Base-by-base conservation (phyloP, 2,113 vertebrate genomes). In the Paradoxurus hermaphroditus region DNA sequence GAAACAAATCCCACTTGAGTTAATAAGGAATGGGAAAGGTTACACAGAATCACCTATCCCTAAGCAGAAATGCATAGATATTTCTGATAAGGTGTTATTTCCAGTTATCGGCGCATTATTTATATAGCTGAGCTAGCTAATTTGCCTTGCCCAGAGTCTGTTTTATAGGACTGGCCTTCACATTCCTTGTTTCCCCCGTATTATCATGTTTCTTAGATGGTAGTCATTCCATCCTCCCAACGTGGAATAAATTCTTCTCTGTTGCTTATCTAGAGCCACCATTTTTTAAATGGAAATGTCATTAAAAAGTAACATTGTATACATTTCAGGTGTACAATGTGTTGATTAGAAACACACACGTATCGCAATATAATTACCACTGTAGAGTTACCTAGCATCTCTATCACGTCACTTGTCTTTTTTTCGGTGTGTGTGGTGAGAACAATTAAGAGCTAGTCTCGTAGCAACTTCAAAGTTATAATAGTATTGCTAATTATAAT, bases 1-100 rank as follows among this genome's bases (percentile, higher is more conserved):
- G 59, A 96, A 94, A 78, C 68, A 73, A 87, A 95, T 91, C 86
- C 31, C 62, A 56, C 77, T 93, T 27, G 41, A 68, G 49, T 75
- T 78, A 67, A 29, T 65, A 51, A 46, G 7, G 65, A 81, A 90
- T 59, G 51, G 49, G n/a, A 83, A 77, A 91, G 70, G 29, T 63
- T 82, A 65, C 39, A 88, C 59, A 82, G 73, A 90, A 27, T 63
- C 7, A 4, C 53, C 88, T 4, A 81, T 41, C 25, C 6, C 51
- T 88, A 18, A 81, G 27, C 19, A 81, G 83, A 92, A 81, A 62
- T 44, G 19, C 16, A 23, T 46, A 53, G 19, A 19, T 67, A 31
- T 27, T 51, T 25, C 67, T 27, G 18, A 49, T 7, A 41, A 5
- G 56, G 9, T 19, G 8, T 16, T 56, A 21, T 68, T 95, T 86